phyloP scores from a whole-genome alignment of 92 coral and sea anemone species.

The Chrysogorgia sp. region DNA sequence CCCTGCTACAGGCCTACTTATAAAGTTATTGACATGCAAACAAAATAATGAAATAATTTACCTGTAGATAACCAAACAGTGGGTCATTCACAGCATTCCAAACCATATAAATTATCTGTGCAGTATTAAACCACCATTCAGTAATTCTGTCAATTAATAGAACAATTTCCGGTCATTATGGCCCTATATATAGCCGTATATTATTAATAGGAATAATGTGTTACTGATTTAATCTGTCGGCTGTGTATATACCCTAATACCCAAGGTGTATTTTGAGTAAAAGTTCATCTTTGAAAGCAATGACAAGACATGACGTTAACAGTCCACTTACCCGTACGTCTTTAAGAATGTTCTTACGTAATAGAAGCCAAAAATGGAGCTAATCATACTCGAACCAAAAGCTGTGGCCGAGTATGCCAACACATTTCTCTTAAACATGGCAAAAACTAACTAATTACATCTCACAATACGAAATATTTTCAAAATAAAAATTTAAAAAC shows the following conservation, averaged over 20 bases:
- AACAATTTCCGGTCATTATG: neutral
- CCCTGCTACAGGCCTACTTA: no score
- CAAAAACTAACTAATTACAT: neutral
- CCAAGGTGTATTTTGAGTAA: no score
- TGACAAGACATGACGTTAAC: neutral
- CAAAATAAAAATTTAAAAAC: neutral
- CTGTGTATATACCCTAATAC: neutral
- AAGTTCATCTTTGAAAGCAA: no score
- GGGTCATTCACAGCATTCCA: slow-evolving; percentile 99
- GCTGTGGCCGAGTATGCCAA: slow-evolving; percentile 85
- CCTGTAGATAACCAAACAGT: slow-evolving; percentile 96
- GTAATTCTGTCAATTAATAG: slow-evolving; percentile 64
- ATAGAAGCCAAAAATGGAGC: slow-evolving; percentile 84
- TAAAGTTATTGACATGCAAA: no score
- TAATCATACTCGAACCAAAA: slow-evolving; percentile 80
- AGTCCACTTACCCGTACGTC: slow-evolving; percentile 73
- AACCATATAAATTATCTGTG: slow-evolving; percentile 85
- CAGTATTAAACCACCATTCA: slow-evolving; percentile 87
- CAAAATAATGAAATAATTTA: slow-evolving; percentile 16
- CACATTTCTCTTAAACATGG: slow-evolving; percentile 71
- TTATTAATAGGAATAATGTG: neutral
- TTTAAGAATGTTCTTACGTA: slow-evolving; percentile 89
- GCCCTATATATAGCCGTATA: neutral
- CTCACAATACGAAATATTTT: neutral
- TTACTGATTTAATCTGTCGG: neutral